Evolutionary conservation across 2,888 invertebrate genomes (phyloP), one percentile per base, ranked within the genome.

Genomic region (Camptogramma bilineatum): DNA sequence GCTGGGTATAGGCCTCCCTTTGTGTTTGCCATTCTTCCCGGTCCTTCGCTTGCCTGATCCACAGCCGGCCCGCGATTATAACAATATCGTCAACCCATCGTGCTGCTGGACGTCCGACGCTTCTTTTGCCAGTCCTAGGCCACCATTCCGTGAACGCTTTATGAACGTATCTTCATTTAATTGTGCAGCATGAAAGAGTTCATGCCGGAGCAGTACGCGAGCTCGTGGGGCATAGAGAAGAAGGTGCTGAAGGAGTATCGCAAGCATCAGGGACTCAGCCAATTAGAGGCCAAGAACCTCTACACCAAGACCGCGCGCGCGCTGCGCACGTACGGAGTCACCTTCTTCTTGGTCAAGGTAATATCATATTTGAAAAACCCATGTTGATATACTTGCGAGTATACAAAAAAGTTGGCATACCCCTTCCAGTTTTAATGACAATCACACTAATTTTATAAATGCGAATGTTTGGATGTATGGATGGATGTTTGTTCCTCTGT

Each of bases 261-360:
- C 74, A 96, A 96, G 74, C 96, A 97, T 84, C 85, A 92, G 4
- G 97, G 97, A 0, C 86, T 97, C 24, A 95, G 95, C 9, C 98
- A 97, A 81, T 92, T 99, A 60, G 99, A 99, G 68, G 97, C 99
- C n/a, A 99, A 99, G 94, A 97, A 98, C 54, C 91, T 97, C 62
- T 99, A 99, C 91, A 98, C 98, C n/a, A 98, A 98, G 91, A 96
- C 97, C 3, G 99, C 99, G 0, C 94, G 99, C 59, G 97, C 97
- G 46, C 91, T 99, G 79, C 98, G 97, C 77, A 99, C 99, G 0
- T 99, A 99, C 86, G 99, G 99, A 18, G 99, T 99, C 52, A 99
- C 99, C 0, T 99, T 99, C 94, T 99, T 99, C 93, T 94, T 99
- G 59, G 99, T 99, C 16, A 99, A 99, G 94, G 96, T 96, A 84